Evolutionary conservation across 1,140 invertebrate species (phyloP), one percentile per base, ranked within the genome.

Genomic region (Lordiphosa mommai): DNA sequence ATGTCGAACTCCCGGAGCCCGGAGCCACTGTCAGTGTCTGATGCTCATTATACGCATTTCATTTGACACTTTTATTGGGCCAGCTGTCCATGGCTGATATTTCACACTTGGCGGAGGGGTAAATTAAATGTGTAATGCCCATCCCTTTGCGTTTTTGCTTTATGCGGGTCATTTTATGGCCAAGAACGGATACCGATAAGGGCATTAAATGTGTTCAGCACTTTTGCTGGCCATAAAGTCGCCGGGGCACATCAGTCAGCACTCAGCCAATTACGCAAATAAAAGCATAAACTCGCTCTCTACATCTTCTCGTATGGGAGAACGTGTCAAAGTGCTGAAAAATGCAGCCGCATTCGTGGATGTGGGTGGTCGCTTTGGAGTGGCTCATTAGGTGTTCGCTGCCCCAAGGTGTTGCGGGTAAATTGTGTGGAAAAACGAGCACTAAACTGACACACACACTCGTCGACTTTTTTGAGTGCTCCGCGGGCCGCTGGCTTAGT

Each of bases 261-360:
- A 71, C 60, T 76, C 60, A 73, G 72, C 67, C 76, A 82, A 84
- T 82, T 82, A 82, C 77, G 76, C 61, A 82, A 77, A 82, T 72
- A 82, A 67, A 82, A 67, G 37, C 29, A 17, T 43, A 30, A 32
- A 14, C 30, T 43, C 40, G 20, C 1, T 16, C 37, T 38, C 37
- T 6, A 9, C 9, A n/a, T 17, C 10, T 37, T 41, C 48, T 59
- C 57, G 37, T 55, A 49, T 40, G 56, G 57, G 27, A 60, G 50
- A 77, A 84, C 77, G 77, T 84, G 77, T 84, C 72, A 70, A 82
- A 84, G 77, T 84, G 77, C 68, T 84, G 60, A 66, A 77, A 82
- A 84, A 69, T 72, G 67, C 77, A 63, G 53, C 57, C 44, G 33
- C 36, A n/a, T 53, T 51, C 49, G 47, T 37, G 30, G 34, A 57